Conservation (phyloP, 2,797 vertebrate genomes). For the Epinephelus awoara region DNA sequence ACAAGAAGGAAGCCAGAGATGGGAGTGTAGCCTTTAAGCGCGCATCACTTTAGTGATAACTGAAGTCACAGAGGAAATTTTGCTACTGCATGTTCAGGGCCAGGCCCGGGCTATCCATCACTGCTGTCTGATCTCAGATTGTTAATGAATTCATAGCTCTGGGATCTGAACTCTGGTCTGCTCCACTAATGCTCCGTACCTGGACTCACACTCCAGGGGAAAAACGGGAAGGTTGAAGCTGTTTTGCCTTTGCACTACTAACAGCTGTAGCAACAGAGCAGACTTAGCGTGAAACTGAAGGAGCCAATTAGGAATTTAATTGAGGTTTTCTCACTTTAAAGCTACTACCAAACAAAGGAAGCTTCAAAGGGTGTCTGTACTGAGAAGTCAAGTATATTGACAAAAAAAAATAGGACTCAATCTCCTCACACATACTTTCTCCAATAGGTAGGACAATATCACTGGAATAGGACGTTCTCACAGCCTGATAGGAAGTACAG, state of each 20-base stretch:
- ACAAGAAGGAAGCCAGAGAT: slow-evolving; percentile 15
- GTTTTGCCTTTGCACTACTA: slow-evolving; percentile 22
- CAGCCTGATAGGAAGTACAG: background rate
- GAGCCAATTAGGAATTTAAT: slow-evolving; percentile 39
- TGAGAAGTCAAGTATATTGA: background rate
- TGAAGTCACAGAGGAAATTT: slow-evolving; percentile 24
- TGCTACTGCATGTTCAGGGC: slow-evolving; percentile 11
- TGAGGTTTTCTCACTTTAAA: slow-evolving; percentile 8
- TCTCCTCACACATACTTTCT: background rate
- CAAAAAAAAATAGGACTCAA: too few species aligned
- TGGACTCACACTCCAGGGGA: slow-evolving; percentile 12
- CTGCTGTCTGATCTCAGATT: slow-evolving; percentile 29
- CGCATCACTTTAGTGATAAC: slow-evolving; percentile 3
- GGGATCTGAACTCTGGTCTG: slow-evolving; percentile 45
- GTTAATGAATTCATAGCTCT: slow-evolving; percentile 35
- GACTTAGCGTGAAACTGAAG: slow-evolving; percentile 1
- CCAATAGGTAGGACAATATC: too few species aligned
- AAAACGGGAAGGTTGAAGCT: slow-evolving; percentile 24
- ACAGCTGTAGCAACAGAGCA: slow-evolving; percentile 10
- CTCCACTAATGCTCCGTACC: background rate
- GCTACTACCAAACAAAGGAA: slow-evolving; percentile 1
- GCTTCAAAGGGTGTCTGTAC: slow-evolving; percentile 10
- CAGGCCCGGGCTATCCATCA: slow-evolving; percentile 51
- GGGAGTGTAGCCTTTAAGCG: background rate
- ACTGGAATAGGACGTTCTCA: too few species aligned